Evolutionary conservation across 2,797 vertebrate genomes (phyloP).

Genomic region (Fundulus diaphanus): DNA sequence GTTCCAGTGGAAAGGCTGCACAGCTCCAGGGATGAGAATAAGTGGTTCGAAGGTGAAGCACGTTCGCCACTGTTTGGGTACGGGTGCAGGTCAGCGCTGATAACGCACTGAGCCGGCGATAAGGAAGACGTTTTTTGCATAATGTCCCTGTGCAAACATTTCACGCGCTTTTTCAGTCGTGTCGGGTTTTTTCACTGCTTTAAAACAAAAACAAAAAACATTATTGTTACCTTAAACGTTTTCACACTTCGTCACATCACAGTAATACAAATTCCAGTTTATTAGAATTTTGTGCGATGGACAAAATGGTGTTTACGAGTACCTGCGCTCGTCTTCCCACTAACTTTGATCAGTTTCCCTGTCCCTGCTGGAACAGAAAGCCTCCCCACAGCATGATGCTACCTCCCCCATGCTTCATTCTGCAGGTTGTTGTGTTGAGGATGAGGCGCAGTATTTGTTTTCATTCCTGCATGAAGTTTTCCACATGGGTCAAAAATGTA

Average conservation of each 20-base stretch:
- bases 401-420: no score
- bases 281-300: neutral
- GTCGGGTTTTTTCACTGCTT: neutral
- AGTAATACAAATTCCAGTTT: neutral
- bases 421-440: no score
- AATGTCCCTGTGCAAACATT: neutral
- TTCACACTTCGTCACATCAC: neutral
- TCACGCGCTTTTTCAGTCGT: neutral
- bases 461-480: no score
- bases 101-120: neutral
- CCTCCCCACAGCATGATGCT: no score
- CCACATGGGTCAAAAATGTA: no score
- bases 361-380: no score
- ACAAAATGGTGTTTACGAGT: neutral
- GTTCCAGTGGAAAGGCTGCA: neutral
- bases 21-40: neutral
- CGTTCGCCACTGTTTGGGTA: constrained; percentile 11
- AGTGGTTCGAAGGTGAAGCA: constrained; percentile 3
- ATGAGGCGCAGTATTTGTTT: no score
- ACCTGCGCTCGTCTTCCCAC: no score
- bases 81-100: neutral
- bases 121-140: neutral
- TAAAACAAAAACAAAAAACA: no score
- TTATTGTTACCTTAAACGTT: neutral
- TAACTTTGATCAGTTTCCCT: no score